Evolutionary conservation across 2,888 invertebrate species (phyloP).

Genomic region (Drosophila falleni): DNA sequence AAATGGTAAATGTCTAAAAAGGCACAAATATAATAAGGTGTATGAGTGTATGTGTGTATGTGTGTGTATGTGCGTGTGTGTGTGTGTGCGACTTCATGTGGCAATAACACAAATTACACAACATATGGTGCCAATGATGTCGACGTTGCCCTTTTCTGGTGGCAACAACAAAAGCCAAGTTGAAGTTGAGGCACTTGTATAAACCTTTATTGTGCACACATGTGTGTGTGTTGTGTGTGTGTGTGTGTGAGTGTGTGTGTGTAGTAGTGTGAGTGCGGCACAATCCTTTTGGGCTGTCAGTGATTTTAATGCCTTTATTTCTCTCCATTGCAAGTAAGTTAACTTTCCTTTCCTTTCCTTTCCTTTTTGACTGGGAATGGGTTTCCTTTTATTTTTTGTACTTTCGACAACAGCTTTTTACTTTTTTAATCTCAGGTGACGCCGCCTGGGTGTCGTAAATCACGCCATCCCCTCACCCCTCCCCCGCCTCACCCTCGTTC

Average conservation of each 20-base stretch:
- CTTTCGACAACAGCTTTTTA: slow-evolving; percentile 80
- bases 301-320: slow-evolving; percentile 84
- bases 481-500: slow-evolving; percentile 43
- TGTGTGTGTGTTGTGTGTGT: slow-evolving; percentile 23
- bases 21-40: slow-evolving; percentile 10
- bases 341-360: too few species aligned
- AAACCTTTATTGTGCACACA: slow-evolving; percentile 38
- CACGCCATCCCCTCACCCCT: slow-evolving; percentile 62
- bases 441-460: slow-evolving; percentile 85
- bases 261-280: slow-evolving; percentile 50
- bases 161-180: slow-evolving; percentile 60
- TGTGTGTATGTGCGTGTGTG: slow-evolving; percentile 3
- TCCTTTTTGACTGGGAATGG: slow-evolving; percentile 36
- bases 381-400: slow-evolving; percentile 62
- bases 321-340: slow-evolving; percentile 73
- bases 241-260: slow-evolving; percentile 19
- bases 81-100: slow-evolving; percentile 72
- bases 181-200: slow-evolving; percentile 59
- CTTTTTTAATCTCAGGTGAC: slow-evolving; percentile 85
- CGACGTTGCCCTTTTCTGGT: slow-evolving; percentile 79
- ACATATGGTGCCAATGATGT: slow-evolving; percentile 86
- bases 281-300: slow-evolving; percentile 81
- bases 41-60: too few species aligned
- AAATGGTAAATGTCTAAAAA: slow-evolving; percentile 36
- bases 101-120: slow-evolving; percentile 86